phyloP scores from a whole-genome alignment of 2,113 vertebrate genomes.

The Toxostoma redivivum region DNA sequence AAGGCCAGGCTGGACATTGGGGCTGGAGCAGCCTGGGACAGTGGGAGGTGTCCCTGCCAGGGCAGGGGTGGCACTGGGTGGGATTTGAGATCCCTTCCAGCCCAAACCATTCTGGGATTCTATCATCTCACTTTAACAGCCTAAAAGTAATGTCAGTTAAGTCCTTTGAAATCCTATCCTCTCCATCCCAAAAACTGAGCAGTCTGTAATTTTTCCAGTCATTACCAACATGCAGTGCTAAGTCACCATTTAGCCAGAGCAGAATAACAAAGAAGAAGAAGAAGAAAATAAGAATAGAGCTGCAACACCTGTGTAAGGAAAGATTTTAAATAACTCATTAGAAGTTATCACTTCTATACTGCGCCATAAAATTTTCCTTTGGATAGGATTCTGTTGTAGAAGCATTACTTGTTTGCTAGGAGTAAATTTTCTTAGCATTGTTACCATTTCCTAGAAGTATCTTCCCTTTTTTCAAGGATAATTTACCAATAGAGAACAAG shows the following conservation, averaged over 20 bases:
- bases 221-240: not conserved
- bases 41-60: not conserved
- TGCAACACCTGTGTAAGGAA: not conserved
- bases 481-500: not conserved
- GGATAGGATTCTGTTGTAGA: not conserved
- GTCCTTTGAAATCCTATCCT: not conserved
- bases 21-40: not conserved
- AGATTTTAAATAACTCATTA: not conserved
- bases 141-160: not conserved
- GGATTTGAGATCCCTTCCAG: fast-evolving
- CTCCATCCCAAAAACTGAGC: not conserved
- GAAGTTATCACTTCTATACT: not conserved
- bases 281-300: not conserved
- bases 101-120: not conserved
- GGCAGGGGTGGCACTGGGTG: fast-evolving
- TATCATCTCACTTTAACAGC: not conserved
- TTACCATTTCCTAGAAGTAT: not conserved
- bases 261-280: not conserved
- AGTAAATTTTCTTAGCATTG: not conserved
- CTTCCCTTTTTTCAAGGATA: not conserved
- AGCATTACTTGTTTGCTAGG: not conserved
- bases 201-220: not conserved
- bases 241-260: not conserved
- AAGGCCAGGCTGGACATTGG: not conserved
- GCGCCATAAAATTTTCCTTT: not conserved